Evolutionary conservation across 2,113 vertebrate species (phyloP).

Genomic region (Crotalus tigris): DNA sequence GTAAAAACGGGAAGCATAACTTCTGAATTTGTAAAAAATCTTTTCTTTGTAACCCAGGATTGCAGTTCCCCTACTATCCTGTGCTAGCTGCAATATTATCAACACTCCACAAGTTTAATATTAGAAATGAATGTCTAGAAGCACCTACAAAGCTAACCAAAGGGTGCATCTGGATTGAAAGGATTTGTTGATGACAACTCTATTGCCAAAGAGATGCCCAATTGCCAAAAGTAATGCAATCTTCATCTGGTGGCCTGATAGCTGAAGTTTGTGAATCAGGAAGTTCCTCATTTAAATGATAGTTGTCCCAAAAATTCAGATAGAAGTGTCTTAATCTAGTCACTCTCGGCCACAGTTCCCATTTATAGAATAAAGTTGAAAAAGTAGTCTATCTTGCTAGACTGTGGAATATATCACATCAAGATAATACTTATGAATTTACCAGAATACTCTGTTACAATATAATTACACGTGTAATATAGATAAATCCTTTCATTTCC

Average conservation of each 20-base stretch:
- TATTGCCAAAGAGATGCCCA: not conserved
- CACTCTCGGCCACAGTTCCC: not conserved
- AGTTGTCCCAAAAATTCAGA: not conserved
- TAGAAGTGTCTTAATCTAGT: not conserved
- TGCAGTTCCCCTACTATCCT: not conserved
- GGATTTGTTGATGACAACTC: not conserved
- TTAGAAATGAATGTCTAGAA: not conserved
- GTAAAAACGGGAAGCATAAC: not conserved
- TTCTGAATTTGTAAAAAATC: not conserved
- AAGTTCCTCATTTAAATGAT: not conserved
- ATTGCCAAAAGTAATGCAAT: not conserved
- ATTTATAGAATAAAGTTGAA: not conserved
- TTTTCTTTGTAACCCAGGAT: not conserved
- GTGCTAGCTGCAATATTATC: not conserved
- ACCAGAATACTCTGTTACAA: not conserved
- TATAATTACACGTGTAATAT: not conserved
- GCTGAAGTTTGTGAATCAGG: not conserved
- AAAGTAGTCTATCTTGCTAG: not conserved
- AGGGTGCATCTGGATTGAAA: not conserved
- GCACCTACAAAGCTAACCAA: not conserved
- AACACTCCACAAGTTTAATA: not conserved
- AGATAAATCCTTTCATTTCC: not conserved
- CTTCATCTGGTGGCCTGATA: not conserved
- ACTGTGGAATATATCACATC: not conserved
- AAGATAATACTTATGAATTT: not conserved